These are phyloP conservation scores for Passer montanus DNA, from an alignment of 2,113 vertebrate genomes.

Conservation along the genomic window DNA sequence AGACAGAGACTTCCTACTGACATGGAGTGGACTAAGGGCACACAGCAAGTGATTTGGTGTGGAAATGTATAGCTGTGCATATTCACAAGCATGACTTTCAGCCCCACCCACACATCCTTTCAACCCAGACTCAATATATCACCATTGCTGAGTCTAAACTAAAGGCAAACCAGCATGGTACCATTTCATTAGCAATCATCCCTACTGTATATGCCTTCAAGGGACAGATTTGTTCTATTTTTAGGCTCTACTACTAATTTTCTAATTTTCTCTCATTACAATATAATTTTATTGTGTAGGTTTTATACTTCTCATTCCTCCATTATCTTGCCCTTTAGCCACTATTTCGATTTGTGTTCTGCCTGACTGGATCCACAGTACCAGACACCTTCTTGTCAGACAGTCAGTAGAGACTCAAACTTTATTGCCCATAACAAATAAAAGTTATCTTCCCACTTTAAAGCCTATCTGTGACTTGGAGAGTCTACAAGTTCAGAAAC, in stretches of 20 bases:
- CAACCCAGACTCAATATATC: background rate
- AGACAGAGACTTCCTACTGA: background rate
- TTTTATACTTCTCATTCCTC: slow-evolving; percentile 44
- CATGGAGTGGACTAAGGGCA: background rate
- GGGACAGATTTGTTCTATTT: background rate
- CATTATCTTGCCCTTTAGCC: slow-evolving; percentile 67
- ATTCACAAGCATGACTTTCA: background rate
- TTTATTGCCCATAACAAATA: slow-evolving; percentile 78
- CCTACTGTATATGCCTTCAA: background rate
- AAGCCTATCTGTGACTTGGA: slow-evolving; percentile 71
- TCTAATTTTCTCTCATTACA: slow-evolving; percentile 60
- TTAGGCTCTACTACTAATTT: slow-evolving; percentile 37
- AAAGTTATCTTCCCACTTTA: slow-evolving; percentile 75
- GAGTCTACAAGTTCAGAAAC: slow-evolving; percentile 66
- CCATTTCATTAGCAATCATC: background rate
- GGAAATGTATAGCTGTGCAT: fast-evolving
- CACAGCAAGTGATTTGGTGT: fast-evolving
- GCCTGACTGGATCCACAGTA: slow-evolving; percentile 60
- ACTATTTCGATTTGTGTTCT: slow-evolving; percentile 70
- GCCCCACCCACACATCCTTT: background rate
- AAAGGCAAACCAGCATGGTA: background rate
- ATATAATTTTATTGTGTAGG: slow-evolving; percentile 54
- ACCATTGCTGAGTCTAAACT: background rate
- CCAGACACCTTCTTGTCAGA: slow-evolving; percentile 63
- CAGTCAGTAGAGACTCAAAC: slow-evolving; percentile 62